Evolutionary conservation across 2,888 invertebrate species (phyloP), one percentile per base, ranked within the genome.

Genomic region (Dasypolia templi): DNA sequence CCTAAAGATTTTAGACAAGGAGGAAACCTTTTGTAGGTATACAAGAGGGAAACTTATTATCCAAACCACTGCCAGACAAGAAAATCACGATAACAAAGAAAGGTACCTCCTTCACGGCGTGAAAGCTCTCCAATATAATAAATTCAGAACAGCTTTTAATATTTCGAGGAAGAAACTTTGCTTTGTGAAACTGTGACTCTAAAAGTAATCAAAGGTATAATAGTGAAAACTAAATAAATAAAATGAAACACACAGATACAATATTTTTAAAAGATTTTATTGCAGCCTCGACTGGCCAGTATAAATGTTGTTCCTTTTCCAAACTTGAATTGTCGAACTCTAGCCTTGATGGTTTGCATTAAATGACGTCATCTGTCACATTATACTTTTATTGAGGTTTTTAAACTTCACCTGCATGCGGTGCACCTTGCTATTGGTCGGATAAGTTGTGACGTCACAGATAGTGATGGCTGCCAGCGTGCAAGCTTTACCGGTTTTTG

Each of bases 271-370:
- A 53, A 26, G 7, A n/a, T 69, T 58, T 42, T 46, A 75, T 66
- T 62, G 7, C 17, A 26, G 17, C 55, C n/a, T 49, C 51, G 6
- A 46, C n/a, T 5, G 39, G 26, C 65, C 62, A 39, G 49, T 29
- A 11, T 26, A 82, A 58, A 67, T 59, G 49, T 70, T 29, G 53
- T 79, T 83, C 68, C 65, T 68, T 71, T 80, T 77, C 67, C 62
- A 82, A 80, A 83, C 73, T 79, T 73, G 66, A 81, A 77, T 83
- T 81, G 82, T 78, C 83, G 67, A 80, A 80, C 68, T 56, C 39
- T 62, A 83, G 49, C 81, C 81, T 81, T 81, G 81, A 72, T 62
- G 55, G 39, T 82, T 77, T 72, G 65, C 56, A 78, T 78, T 51
- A 46, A 26, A 51, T 83, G 83, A 83, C 79, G 83, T 78, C 68